Evolutionary conservation across 2,797 vertebrate species (phyloP), one percentile per base, ranked within the genome.

Genomic region (Rhynchonycteris naso): DNA sequence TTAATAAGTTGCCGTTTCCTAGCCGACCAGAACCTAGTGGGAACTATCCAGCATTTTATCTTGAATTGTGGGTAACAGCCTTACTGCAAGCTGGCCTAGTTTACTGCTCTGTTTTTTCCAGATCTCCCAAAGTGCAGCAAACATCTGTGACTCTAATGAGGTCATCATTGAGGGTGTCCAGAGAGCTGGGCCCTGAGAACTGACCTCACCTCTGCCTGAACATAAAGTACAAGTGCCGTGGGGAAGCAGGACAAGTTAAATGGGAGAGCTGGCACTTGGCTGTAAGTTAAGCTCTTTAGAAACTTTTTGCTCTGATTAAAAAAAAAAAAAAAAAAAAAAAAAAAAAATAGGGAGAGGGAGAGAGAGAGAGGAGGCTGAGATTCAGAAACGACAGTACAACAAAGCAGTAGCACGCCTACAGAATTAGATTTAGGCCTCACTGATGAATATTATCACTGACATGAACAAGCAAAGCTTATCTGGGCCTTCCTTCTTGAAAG

Each of bases 1-100:
- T 99, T 99, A 99, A 99, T 99, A 99, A 99, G 99, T 99, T 98
- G 99, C 99, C 98, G 99, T 99, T 99, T 99, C 99, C 99, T 99
- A 99, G 99, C 99, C 99, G 99, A 99, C 99, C 99, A 99, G 99
- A 99, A 99, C 99, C 99, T 99, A 99, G 99, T 99, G 99, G 99
- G 99, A 99, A 99, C 99, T 99, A 99, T 99, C 99, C 98, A 79
- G 99, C 97, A 97, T 99, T 98, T 98, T 98, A 98, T 98, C 97
- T 97, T 98, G 99, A 98, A 99, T 99, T 99, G 98, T 99, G 99
- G 99, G 99, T 99, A 99, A 98, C 99, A 98, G 99, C 99, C 99
- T 99, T 99, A 98, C 98, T 94, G 97, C 99, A 99, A 99, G 99
- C 99, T 99, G 99, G 99, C 99, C 99, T 98, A 98, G 99, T 99